Evolutionary conservation across 2,113 vertebrate genomes (phyloP).

Genomic region (Fregetta grallaria): DNA sequence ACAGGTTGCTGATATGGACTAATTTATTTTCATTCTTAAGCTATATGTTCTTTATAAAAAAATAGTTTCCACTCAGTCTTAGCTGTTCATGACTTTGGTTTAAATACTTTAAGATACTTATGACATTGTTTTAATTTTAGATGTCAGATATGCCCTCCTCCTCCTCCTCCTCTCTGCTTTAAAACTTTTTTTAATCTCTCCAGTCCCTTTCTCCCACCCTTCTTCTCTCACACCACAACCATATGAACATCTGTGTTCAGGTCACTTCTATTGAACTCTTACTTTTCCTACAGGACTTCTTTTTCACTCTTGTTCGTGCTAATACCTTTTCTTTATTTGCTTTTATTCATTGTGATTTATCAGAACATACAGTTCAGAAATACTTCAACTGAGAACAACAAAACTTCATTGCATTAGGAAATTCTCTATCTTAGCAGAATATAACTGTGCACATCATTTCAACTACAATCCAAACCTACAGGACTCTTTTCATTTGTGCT

Average conservation of each 20-base stretch:
- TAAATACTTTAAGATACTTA: neutral
- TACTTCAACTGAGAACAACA: neutral
- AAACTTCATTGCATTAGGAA: neutral
- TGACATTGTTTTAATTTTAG: neutral
- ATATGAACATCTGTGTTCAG: neutral
- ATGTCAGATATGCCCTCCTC: neutral
- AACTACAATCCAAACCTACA: neutral
- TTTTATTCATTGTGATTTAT: neutral
- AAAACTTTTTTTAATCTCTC: neutral
- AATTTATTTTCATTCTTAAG: neutral
- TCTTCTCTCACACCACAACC: neutral
- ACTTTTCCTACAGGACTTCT: neutral
- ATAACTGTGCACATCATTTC: neutral
- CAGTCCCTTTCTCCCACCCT: neutral
- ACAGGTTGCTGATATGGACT: neutral
- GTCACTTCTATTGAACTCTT: neutral
- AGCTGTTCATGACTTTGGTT: neutral
- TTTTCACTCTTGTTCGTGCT: neutral
- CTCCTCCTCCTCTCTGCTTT: neutral
- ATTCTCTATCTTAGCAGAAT: neutral
- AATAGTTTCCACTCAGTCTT: neutral
- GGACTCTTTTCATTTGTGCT: neutral
- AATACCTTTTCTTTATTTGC: neutral
- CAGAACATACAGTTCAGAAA: neutral
- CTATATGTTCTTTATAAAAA: neutral